Conservation (phyloP, 1,140 invertebrate genomes). For the Bombus difficillimus region DNA sequence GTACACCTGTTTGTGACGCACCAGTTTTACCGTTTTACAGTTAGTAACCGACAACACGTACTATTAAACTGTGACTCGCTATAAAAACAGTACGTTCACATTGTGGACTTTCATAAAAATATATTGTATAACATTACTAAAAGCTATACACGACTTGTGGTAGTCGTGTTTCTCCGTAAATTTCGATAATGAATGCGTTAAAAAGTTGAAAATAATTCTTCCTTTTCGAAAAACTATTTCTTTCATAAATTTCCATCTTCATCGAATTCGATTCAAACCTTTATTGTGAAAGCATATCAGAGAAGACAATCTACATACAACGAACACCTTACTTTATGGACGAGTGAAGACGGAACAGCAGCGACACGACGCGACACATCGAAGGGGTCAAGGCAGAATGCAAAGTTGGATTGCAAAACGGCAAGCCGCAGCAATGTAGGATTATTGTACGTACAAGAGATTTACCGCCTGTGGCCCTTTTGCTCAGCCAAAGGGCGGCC, state of each 20-base stretch:
- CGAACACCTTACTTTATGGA: too few relatives aligned
- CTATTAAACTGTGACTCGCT: not conserved
- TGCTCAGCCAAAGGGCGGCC: constrained; percentile 74
- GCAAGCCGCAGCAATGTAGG: constrained; percentile 71
- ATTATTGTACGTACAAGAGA: constrained; percentile 81
- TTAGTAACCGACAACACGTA: not conserved
- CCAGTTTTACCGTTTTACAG: not conserved
- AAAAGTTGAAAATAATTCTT: not conserved
- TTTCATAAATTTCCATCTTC: not conserved
- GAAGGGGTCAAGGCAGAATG: constrained; percentile 21
- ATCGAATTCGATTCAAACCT: not conserved
- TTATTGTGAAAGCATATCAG: not conserved
- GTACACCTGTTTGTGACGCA: not conserved
- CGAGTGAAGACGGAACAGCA: constrained; percentile 19
- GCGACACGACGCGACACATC: not conserved
- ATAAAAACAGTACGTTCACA: not conserved
- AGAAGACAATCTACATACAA: too few relatives aligned
- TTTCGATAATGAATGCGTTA: not conserved
- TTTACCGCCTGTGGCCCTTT: constrained; percentile 78
- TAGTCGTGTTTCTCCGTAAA: not conserved
- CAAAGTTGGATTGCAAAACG: constrained; percentile 74
- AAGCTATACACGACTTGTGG: not conserved
- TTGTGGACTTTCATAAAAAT: too few relatives aligned
- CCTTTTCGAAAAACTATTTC: not conserved
- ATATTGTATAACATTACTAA: not conserved